Evolutionary conservation across 2,113 vertebrate species (phyloP).

Genomic region (Alouatta palliata): DNA sequence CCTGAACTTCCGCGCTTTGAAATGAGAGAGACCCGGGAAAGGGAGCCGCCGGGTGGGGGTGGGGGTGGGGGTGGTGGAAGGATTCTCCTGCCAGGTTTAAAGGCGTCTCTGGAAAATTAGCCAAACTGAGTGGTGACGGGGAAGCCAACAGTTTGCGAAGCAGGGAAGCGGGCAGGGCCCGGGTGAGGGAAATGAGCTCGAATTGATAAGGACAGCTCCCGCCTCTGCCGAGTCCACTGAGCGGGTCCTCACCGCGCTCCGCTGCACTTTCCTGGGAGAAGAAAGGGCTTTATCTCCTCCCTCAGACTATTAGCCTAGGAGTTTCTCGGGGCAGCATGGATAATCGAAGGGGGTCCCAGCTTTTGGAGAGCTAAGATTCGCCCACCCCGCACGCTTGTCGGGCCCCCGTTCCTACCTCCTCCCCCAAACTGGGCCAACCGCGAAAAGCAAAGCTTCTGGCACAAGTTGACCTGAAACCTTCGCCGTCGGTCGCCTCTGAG

Average conservation of each 20-base stretch:
- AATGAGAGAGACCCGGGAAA: not conserved
- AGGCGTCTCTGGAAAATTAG: constrained; percentile 64
- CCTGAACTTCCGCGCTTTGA: constrained; percentile 54
- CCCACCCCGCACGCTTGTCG: not conserved
- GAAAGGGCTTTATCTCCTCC: constrained; percentile 70
- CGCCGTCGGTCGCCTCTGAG: constrained; percentile 50
- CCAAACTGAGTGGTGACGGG: constrained; percentile 47
- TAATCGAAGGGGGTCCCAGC: constrained; percentile 32
- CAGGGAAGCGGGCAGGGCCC: constrained; percentile 68
- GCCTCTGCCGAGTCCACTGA: constrained; percentile 72
- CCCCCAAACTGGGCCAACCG: constrained; percentile 54
- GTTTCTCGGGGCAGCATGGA: constrained; percentile 66
- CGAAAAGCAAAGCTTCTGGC: constrained; percentile 36
- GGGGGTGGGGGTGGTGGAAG: not conserved
- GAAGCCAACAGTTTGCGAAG: constrained; percentile 72
- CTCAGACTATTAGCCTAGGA: constrained; percentile 61
- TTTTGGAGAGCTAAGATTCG: constrained; percentile 27
- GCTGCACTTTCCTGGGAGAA: constrained; percentile 75
- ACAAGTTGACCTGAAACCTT: constrained; percentile 58
- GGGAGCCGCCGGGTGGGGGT: not conserved
- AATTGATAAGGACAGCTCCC: constrained; percentile 76
- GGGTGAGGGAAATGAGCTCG: constrained; percentile 72
- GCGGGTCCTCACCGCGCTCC: constrained; percentile 73
- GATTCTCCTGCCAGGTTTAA: constrained; percentile 36
- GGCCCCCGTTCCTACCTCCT: not conserved